These are phyloP conservation scores for Cladopsammia gracilis DNA, from an alignment of 64 coral and sea anemone species.

Conservation along the genomic window DNA sequence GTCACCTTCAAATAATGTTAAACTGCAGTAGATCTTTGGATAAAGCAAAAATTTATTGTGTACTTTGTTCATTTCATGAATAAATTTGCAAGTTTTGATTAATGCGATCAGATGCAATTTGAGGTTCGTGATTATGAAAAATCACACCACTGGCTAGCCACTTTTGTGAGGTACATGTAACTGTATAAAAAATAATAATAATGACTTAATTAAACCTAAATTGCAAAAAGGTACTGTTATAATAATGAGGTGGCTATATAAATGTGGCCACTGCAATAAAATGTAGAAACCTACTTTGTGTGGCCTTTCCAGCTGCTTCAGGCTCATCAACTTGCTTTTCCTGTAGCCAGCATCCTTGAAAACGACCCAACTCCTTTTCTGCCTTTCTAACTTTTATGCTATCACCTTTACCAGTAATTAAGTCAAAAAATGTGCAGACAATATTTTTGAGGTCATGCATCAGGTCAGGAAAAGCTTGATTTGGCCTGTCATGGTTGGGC, in stretches of 20 bases:
- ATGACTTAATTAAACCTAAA: slow-evolving; percentile 7
- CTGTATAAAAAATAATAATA: background rate
- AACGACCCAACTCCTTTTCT: slow-evolving; percentile 58
- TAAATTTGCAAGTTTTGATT: background rate
- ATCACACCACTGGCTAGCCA: too few relatives aligned
- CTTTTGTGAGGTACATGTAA: too few relatives aligned
- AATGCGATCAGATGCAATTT: slow-evolving; percentile 1
- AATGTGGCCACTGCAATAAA: background rate
- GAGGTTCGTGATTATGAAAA: background rate
- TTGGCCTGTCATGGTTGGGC: slow-evolving; percentile 7
- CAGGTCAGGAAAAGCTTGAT: slow-evolving; percentile 50
- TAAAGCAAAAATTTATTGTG: too few relatives aligned
- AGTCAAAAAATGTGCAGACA: slow-evolving; percentile 25
- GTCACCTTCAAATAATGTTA: too few relatives aligned
- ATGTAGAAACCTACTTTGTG: too few relatives aligned
- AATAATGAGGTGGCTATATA: background rate
- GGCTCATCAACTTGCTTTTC: too few relatives aligned
- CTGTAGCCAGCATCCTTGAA: slow-evolving; percentile 44
- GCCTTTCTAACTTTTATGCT: slow-evolving; percentile 46
- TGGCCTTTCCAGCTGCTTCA: too few relatives aligned
- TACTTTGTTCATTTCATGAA: too few relatives aligned
- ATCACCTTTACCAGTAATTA: slow-evolving; percentile 35
- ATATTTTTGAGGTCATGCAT: slow-evolving; percentile 69
- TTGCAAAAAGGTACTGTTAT: background rate
- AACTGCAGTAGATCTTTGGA: too few relatives aligned